These are phyloP conservation scores for Siniperca chuatsi DNA, from an alignment of 2,113 vertebrate genomes.

Conservation along the genomic window DNA sequence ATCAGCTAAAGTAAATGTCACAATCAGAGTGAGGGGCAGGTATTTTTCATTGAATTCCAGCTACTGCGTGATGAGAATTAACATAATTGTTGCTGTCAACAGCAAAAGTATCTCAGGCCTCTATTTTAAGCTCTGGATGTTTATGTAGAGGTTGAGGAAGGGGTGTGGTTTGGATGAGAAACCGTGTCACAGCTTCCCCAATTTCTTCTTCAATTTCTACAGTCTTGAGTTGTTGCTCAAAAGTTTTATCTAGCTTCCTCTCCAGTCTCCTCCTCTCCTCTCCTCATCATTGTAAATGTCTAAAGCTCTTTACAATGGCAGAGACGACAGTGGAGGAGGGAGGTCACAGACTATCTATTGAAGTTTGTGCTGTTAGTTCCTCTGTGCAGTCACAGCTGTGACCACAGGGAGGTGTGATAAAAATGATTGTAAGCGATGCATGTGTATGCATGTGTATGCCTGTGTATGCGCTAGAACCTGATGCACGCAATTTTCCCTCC, in stretches of 20 bases:
- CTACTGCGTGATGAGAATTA: background rate
- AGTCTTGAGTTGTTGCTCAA: slow-evolving; percentile 30
- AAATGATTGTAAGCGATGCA: slow-evolving; percentile 50
- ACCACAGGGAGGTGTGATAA: slow-evolving; percentile 73
- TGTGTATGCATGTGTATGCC: background rate
- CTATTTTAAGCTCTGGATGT: slow-evolving; percentile 56
- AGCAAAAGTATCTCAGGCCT: slow-evolving; percentile 27
- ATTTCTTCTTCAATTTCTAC: slow-evolving; percentile 34
- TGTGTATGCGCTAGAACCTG: slow-evolving; percentile 19
- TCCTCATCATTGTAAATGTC: background rate
- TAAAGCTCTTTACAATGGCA: background rate
- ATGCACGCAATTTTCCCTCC: slow-evolving; percentile 36
- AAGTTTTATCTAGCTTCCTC: slow-evolving; percentile 10
- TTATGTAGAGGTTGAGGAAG: slow-evolving; percentile 42
- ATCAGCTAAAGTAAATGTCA: slow-evolving; percentile 1
- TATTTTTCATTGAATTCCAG: slow-evolving; percentile 23
- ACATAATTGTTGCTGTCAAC: background rate
- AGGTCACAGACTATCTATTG: background rate
- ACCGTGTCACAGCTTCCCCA: slow-evolving; percentile 68
- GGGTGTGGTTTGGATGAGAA: slow-evolving; percentile 60
- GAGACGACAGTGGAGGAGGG: background rate
- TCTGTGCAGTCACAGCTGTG: slow-evolving; percentile 73
- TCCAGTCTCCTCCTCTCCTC: background rate
- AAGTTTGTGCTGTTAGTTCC: slow-evolving; percentile 30
- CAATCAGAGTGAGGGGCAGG: background rate